Conservation (phyloP, 2,797 vertebrate species). For the Monodelphis domestica region DNA sequence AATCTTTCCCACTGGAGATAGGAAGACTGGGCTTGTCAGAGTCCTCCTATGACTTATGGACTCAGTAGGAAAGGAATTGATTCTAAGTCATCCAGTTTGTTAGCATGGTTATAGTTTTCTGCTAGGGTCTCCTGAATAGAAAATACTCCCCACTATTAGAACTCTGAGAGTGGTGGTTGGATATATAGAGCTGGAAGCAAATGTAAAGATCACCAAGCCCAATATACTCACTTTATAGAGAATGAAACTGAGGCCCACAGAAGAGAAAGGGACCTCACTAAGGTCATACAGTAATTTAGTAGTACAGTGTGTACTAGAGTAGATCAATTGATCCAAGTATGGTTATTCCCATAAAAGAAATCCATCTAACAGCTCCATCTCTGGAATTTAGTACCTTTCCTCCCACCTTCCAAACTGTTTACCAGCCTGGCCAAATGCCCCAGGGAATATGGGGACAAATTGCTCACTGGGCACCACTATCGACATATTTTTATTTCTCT, state of each 20-base stretch:
- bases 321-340: not conserved
- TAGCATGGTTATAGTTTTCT: not conserved
- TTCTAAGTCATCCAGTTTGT: not conserved
- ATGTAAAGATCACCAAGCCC: not conserved
- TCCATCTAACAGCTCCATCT: not conserved
- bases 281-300: not conserved
- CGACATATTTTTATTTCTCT: not conserved
- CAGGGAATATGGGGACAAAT: not conserved
- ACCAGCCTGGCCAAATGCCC: not conserved
- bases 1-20: not conserved
- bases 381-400: not conserved
- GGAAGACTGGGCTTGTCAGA: not conserved
- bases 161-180: not conserved
- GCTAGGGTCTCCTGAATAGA: not conserved
- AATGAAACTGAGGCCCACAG: not conserved
- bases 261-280: not conserved
- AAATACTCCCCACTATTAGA: not conserved
- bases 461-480: not conserved
- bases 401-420: not conserved
- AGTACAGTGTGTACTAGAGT: not conserved
- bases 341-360: not conserved
- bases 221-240: not conserved
- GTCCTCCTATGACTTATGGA: not conserved
- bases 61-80: not conserved
- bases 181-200: not conserved